Evolutionary conservation across 2,797 vertebrate genomes (phyloP), one percentile per base, ranked within the genome.

Genomic region (Apogon hyalosoma): DNA sequence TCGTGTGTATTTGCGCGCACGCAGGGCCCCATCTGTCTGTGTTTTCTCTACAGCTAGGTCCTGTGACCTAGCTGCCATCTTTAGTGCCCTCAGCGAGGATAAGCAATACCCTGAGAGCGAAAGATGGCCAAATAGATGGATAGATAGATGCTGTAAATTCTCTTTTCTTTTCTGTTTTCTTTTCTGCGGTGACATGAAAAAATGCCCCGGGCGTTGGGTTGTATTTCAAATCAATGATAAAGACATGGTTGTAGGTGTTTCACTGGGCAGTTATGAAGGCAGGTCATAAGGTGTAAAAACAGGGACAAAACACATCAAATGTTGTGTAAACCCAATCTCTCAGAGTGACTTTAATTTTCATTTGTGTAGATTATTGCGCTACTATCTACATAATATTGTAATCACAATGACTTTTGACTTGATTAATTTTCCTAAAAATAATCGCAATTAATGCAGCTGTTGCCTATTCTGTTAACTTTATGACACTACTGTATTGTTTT

Each of bases 31-130:
- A 91, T 92, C 90, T 92, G 91, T 90, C 87, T 87, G 80, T 92
- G 90, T 91, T 91, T 91, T 91, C 90, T 88, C 88, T 79, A 87
- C 70, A 83, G 84, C 74, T 43, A 84, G 79, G 84, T 87, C 79
- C 81, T 86, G 80, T 91, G 91, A 92, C 91, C 89, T 80, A 90
- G 83, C 91, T 90, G 84, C 88, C 89, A 84, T 91, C 85, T 87
- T 80, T 79, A 84, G 81, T 87, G 88, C 86, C 84, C 88, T 87
- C 84, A 83, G 68, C 81, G 49, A 62, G 68, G 73, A 87, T 87
- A 90, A 89, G 85, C 84, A 80, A 85, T 85, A 84, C 77, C 73
- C 76, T 72, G 67, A 79, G 79, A 84, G 78, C 71, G 51, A 61
- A 64, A 80, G 65, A 82, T 75, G 64, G 83, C 75, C 75, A 72